These are phyloP conservation scores for Dugesia japonica DNA, from an alignment of 2,888 invertebrate genomes.

Conservation along the genomic window DNA sequence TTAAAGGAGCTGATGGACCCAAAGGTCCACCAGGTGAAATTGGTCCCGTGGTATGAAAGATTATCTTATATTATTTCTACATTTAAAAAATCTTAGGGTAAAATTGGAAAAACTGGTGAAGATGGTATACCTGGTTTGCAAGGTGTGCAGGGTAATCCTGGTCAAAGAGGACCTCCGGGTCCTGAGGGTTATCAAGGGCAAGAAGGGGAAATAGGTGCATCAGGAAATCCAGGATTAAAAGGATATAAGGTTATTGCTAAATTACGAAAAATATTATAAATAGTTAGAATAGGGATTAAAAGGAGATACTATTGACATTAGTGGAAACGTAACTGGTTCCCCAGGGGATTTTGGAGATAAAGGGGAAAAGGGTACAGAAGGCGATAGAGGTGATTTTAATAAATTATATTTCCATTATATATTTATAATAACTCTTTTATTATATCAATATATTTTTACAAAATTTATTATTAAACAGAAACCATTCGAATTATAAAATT, in stretches of 20 bases:
- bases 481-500: no score
- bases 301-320: not conserved
- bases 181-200: slow-evolving; percentile 23
- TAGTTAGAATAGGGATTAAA: not conserved
- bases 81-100: not conserved
- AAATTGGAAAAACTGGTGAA: not conserved
- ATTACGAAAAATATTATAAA: not conserved
- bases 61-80: no score
- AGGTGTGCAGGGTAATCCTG: slow-evolving; percentile 1
- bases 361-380: not conserved
- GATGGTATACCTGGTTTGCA: slow-evolving; percentile 20
- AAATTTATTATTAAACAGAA: no score
- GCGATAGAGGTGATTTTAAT: not conserved
- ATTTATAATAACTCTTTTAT: no score
- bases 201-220: not conserved
- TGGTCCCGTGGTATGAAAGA: not conserved
- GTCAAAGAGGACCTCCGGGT: slow-evolving; percentile 10
- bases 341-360: not conserved
- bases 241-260: not conserved
- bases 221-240: slow-evolving; percentile 21
- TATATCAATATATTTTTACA: no score
- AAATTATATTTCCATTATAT: no score
- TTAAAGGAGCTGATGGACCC: not conserved
- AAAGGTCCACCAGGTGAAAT: not conserved
- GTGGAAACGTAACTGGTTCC: not conserved